These are phyloP conservation scores for Acrobasis suavella DNA, from an alignment of 2,888 invertebrate genomes.

Conservation along the genomic window DNA sequence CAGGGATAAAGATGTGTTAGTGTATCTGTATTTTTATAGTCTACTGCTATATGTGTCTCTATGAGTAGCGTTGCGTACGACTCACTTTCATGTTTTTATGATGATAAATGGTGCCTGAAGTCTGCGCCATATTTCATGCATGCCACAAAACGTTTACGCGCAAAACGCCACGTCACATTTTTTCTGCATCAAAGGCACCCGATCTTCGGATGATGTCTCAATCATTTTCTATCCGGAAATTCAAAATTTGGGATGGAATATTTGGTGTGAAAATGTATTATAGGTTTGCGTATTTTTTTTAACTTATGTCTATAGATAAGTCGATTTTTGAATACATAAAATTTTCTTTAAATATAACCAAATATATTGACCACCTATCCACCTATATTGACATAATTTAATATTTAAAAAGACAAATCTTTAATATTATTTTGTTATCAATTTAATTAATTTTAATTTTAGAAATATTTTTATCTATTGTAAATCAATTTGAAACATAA, in stretches of 20 bases:
- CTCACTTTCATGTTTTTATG: slow-evolving; percentile 22
- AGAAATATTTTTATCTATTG: no score
- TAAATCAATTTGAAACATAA: no score
- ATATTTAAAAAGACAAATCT: no score
- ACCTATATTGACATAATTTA: no score
- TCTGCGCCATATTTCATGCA: slow-evolving; percentile 23
- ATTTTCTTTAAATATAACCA: no score
- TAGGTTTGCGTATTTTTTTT: background rate
- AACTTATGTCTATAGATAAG: no score
- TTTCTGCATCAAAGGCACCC: slow-evolving; percentile 24
- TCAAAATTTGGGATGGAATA: background rate
- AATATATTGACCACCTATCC: no score
- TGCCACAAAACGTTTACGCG: slow-evolving; percentile 20
- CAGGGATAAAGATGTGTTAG: no score
- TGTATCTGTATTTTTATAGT: background rate
- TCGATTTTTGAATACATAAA: no score
- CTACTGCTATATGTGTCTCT: background rate
- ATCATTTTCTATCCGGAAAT: slow-evolving; percentile 23
- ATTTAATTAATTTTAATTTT: no score
- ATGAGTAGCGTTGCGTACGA: slow-evolving; percentile 9
- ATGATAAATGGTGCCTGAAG: slow-evolving; percentile 21
- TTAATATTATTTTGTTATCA: no score
- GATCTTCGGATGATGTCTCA: slow-evolving; percentile 26
- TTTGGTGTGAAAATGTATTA: background rate
- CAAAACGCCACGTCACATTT: slow-evolving; percentile 22